phyloP scores from a whole-genome alignment of 2,888 invertebrate genomes.

The Augiades crinisus region DNA sequence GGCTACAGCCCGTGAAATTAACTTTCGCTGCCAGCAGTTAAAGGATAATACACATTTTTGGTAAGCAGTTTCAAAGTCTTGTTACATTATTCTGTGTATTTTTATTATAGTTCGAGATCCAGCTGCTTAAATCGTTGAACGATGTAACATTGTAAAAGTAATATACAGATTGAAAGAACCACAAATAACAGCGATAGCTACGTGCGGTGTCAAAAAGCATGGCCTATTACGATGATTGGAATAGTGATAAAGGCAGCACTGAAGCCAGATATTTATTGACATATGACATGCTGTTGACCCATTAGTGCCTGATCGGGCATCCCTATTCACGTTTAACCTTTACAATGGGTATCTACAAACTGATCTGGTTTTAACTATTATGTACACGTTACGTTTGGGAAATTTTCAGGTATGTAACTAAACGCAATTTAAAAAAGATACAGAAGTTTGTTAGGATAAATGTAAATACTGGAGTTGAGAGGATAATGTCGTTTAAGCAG shows the following conservation, averaged over 20 bases:
- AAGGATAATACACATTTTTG: slow-evolving; percentile 16
- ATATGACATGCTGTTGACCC: slow-evolving; percentile 22
- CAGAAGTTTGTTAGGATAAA: no score
- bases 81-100: no score
- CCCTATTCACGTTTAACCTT: slow-evolving; percentile 10
- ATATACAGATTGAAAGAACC: no score
- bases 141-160: no score
- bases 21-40: slow-evolving; percentile 65
- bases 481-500: no score
- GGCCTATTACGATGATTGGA: background rate
- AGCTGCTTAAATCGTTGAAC: no score
- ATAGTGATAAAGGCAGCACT: slow-evolving; percentile 12
- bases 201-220: no score
- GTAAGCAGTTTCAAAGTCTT: no score
- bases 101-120: no score
- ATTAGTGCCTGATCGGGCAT: slow-evolving; percentile 27
- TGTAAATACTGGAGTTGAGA: no score
- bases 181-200: no score
- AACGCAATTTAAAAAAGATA: background rate
- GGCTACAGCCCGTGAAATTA: slow-evolving; percentile 78
- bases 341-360: background rate
- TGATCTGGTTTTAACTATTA: background rate
- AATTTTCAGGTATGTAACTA: background rate
- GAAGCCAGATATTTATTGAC: slow-evolving; percentile 21
- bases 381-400: background rate